A percentile compares a stretch with the other conserved stretches of the same genome.
These are phyloP conservation scores for Chymomyza amoena DNA, from an alignment of 2,888 invertebrate species.

Conservation along the genomic window DNA sequence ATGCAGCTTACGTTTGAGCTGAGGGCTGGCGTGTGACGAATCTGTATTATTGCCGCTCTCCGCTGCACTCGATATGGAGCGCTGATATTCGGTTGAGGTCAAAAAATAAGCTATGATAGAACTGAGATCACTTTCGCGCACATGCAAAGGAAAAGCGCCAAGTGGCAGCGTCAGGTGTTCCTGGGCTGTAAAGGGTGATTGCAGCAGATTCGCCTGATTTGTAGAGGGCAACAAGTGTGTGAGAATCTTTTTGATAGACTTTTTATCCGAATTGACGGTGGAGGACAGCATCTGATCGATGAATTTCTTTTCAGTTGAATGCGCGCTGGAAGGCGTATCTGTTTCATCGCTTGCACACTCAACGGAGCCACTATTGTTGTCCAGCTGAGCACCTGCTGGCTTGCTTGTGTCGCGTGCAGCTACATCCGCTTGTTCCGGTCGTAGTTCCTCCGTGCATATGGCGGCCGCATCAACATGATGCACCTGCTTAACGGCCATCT, in stretches of 20 bases:
- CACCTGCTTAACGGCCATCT: conserved; percentile 65
- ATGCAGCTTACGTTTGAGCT: conserved; percentile 72
- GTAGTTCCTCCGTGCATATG: conserved; percentile 79
- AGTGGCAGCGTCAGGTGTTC: conserved; percentile 86
- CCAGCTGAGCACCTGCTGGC: conserved; percentile 18
- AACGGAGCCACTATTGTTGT: conserved; percentile 12
- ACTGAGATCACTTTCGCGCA: conserved; percentile 89
- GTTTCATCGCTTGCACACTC: conserved; percentile 46
- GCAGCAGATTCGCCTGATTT: conserved; percentile 78
- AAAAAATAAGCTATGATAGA: conserved; percentile 92
- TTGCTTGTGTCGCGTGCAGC: conserved; percentile 48
- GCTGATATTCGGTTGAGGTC: conserved; percentile 85
- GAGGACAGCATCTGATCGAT: conserved; percentile 52
- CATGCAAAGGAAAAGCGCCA: conserved; percentile 84
- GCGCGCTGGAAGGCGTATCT: conserved; percentile 21
- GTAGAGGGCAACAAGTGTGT: conserved; percentile 84
- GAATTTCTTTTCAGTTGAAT: conserved; percentile 48
- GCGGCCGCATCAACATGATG: conserved; percentile 72
- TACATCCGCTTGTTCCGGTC: conserved; percentile 79
- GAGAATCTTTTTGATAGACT: conserved; percentile 84
- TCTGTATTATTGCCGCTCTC: conserved; percentile 22
- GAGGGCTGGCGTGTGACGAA: conserved; percentile 70
- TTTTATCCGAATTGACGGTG: conserved; percentile 79
- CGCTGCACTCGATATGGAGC: conserved; percentile 78
- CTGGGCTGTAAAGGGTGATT: conserved; percentile 82